phyloP scores from a whole-genome alignment of 2,888 invertebrate genomes.

The Cryptophagus acutangulus region DNA sequence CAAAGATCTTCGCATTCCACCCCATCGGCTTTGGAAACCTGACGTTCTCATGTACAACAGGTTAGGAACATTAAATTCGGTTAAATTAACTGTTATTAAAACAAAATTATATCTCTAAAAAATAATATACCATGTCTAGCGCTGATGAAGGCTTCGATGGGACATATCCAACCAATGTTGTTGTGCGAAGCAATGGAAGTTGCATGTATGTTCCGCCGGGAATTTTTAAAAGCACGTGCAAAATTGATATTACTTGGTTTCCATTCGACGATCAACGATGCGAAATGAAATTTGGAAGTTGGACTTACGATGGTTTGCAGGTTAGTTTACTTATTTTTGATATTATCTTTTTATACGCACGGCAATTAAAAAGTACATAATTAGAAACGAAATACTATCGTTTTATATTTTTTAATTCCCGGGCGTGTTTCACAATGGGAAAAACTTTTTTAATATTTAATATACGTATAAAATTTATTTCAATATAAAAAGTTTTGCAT shows the following conservation, averaged over 20 bases:
- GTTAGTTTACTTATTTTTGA: too few relatives aligned
- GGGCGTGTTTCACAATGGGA: too few relatives aligned
- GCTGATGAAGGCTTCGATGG: slow-evolving; percentile 99
- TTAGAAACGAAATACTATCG: too few relatives aligned
- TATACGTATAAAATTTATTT: too few relatives aligned
- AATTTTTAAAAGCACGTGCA: slow-evolving; percentile 99
- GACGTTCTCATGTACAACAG: slow-evolving; percentile 99
- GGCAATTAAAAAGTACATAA: too few relatives aligned
- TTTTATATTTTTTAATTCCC: too few relatives aligned
- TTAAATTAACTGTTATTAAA: neutral
- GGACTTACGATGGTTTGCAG: slow-evolving; percentile 99
- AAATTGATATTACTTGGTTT: slow-evolving; percentile 99
- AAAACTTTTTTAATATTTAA: too few relatives aligned
- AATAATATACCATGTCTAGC: too few relatives aligned
- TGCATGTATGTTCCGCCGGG: slow-evolving; percentile 99
- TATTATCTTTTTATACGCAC: too few relatives aligned
- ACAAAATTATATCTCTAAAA: too few relatives aligned
- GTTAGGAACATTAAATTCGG: too few relatives aligned
- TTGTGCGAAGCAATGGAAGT: slow-evolving; percentile 96
- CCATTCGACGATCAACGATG: slow-evolving; percentile 99
- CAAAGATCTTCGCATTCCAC: slow-evolving; percentile 89
- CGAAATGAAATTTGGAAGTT: slow-evolving; percentile 99
- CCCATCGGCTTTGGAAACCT: slow-evolving; percentile 95
- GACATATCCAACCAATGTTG: slow-evolving; percentile 99
- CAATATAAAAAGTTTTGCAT: too few relatives aligned